A percentile compares a stretch with the other conserved stretches of the same genome.
Conservation (phyloP, 2,888 invertebrate species). For the Drosophila mulleri region DNA sequence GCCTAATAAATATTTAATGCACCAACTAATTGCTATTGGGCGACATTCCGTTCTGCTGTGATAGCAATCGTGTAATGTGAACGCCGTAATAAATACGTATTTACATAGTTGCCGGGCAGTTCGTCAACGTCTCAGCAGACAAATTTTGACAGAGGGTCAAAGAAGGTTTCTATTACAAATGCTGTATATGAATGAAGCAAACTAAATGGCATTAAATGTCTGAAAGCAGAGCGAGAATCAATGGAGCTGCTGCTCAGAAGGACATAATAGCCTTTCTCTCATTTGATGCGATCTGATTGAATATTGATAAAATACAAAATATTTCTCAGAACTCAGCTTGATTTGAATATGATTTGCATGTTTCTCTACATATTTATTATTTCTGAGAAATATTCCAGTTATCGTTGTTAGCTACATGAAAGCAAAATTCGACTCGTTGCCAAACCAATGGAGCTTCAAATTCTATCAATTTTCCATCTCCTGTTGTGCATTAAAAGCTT, state of each 20-base stretch:
- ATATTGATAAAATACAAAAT: not conserved
- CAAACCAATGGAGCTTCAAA: not conserved
- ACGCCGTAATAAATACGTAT: constrained; percentile 33
- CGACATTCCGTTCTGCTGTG: constrained; percentile 8
- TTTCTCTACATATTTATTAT: not conserved
- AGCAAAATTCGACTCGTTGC: not conserved
- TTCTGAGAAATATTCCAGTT: not conserved
- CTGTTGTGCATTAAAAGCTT: not conserved
- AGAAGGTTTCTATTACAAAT: constrained; percentile 17
- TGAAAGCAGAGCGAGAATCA: not conserved
- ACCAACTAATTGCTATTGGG: constrained; percentile 45
- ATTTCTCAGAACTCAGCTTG: not conserved
- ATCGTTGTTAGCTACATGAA: not conserved
- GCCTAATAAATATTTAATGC: constrained; percentile 53
- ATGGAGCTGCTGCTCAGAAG: not conserved
- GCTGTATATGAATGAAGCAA: not conserved
- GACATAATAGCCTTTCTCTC: not conserved
- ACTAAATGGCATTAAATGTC: not conserved
- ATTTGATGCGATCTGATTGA: not conserved
- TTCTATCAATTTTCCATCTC: too few species aligned
- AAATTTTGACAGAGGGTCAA: constrained; percentile 30
- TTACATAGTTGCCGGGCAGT: constrained; percentile 10
- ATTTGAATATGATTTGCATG: not conserved
- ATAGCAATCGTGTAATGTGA: constrained; percentile 24
- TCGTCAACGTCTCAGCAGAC: constrained; percentile 24